Conservation (phyloP, 2,888 invertebrate species). For the Strigamia crassipes region DNA sequence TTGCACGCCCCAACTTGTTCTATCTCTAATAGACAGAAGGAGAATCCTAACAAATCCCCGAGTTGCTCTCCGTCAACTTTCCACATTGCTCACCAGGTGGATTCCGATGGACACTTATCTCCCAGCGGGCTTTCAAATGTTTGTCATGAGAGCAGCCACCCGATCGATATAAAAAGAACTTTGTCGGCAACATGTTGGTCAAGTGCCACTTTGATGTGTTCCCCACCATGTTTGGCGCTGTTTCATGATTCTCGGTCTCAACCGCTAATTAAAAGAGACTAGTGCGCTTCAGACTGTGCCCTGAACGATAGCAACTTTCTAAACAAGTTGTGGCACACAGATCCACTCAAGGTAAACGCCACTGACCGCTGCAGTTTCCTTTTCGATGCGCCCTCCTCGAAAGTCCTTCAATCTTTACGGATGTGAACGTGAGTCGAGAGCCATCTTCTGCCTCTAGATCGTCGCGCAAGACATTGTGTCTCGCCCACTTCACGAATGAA, state of each 20-base stretch:
- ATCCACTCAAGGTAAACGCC: conserved; percentile 26
- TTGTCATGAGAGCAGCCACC: conserved; percentile 8
- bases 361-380: conserved; percentile 32
- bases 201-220: conserved; percentile 15
- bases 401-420: conserved; percentile 28
- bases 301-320: background rate
- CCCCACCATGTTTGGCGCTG: conserved; percentile 6
- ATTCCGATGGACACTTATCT: conserved; percentile 31
- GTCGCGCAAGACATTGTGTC: background rate
- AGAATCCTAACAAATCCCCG: conserved; percentile 34
- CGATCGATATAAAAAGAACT: conserved; percentile 8
- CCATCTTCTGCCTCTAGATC: conserved; percentile 25
- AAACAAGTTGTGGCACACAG: conserved; percentile 28
- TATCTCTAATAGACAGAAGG: conserved; percentile 29
- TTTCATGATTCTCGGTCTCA: conserved; percentile 25
- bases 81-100: conserved; percentile 39
- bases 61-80: conserved; percentile 35
- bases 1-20: conserved; percentile 35
- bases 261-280: conserved; percentile 25
- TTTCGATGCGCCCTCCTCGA: background rate
- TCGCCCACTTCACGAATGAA: conserved; percentile 6
- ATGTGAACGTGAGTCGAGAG: conserved; percentile 7
- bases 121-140: conserved; percentile 40
- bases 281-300: background rate
- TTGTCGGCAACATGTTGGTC: conserved; percentile 23